These are phyloP conservation scores for Melanotaenia nigrans DNA, from an alignment of 2,797 vertebrate species.

Conservation along the genomic window DNA sequence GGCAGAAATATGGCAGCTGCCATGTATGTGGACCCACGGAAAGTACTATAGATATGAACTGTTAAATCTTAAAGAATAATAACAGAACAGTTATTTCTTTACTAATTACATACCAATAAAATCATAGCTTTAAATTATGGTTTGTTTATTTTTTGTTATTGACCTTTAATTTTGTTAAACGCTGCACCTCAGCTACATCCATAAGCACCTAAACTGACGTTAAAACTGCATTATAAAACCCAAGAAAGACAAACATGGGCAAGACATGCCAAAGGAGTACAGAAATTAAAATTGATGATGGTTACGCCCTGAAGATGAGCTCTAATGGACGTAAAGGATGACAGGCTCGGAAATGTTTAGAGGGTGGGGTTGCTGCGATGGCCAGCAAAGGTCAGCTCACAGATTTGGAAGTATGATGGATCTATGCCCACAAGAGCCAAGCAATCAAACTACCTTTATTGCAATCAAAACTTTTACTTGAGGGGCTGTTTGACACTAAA, in stretches of 20 bases:
- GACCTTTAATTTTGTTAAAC: neutral
- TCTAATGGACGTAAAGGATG: slow-evolving; percentile 63
- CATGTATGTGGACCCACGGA: too few species aligned
- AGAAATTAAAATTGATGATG: slow-evolving; percentile 65
- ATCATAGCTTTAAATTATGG: too few species aligned
- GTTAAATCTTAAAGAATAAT: too few species aligned
- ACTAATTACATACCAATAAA: too few species aligned
- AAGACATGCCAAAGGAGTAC: slow-evolving; percentile 27
- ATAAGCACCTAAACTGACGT: slow-evolving; percentile 22
- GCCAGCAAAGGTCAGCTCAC: slow-evolving; percentile 72
- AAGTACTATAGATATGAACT: too few species aligned
- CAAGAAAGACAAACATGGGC: slow-evolving; percentile 45
- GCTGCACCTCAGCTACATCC: neutral
- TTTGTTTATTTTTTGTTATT: too few species aligned
- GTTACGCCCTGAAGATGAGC: slow-evolving; percentile 64
- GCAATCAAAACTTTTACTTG: slow-evolving; percentile 62
- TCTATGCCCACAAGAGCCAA: slow-evolving; percentile 37
- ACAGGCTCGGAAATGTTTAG: slow-evolving; percentile 23
- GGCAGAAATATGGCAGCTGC: too few species aligned
- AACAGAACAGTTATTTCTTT: too few species aligned
- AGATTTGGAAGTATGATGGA: slow-evolving; percentile 66
- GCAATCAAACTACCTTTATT: slow-evolving; percentile 70
- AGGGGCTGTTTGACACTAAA: slow-evolving; percentile 36
- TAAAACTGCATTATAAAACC: slow-evolving; percentile 42
- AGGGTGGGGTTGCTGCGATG: neutral